Percentiles rank a stretch among this genome's conserved stretches.
phyloP scores from a whole-genome alignment of 2,113 vertebrate genomes.

The Chiloscyllium plagiosum region DNA sequence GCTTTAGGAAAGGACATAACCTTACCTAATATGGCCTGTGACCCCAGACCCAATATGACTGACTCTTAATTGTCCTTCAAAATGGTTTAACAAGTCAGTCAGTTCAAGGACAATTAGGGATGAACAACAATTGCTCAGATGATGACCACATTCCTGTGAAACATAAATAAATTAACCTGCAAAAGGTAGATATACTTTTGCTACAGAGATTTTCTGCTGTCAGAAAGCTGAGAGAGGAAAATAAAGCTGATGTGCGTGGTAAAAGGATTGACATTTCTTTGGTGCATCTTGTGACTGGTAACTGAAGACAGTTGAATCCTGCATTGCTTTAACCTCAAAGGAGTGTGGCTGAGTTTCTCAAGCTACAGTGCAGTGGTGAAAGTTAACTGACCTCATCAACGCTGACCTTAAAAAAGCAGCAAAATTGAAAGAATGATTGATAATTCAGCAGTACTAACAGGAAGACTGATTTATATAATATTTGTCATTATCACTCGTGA shows the following conservation, averaged over 20 bases:
- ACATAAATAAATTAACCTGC: neutral
- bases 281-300: neutral
- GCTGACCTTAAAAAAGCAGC: constrained; percentile 2
- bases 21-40: too few relatives aligned
- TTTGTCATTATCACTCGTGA: neutral
- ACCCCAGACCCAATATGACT: too few relatives aligned
- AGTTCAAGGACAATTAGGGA: too few relatives aligned
- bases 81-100: too few relatives aligned
- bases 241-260: neutral
- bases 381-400: neutral
- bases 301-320: constrained; percentile 1
- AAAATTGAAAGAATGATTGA: constrained; percentile 10
- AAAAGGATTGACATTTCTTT: neutral
- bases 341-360: neutral
- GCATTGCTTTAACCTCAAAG: neutral
- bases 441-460: neutral
- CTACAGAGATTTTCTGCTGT: neutral
- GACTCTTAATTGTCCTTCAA: too few relatives aligned
- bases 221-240: neutral
- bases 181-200: neutral
- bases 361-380: neutral
- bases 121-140: too few relatives aligned
- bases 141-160: too few relatives aligned
- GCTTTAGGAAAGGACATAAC: too few relatives aligned
- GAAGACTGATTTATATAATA: neutral